A percentile compares a stretch with the other conserved stretches of the same genome.
These are phyloP conservation scores for Brienomyrus longianalis DNA, from an alignment of 2,113 vertebrate genomes.

Conservation along the genomic window DNA sequence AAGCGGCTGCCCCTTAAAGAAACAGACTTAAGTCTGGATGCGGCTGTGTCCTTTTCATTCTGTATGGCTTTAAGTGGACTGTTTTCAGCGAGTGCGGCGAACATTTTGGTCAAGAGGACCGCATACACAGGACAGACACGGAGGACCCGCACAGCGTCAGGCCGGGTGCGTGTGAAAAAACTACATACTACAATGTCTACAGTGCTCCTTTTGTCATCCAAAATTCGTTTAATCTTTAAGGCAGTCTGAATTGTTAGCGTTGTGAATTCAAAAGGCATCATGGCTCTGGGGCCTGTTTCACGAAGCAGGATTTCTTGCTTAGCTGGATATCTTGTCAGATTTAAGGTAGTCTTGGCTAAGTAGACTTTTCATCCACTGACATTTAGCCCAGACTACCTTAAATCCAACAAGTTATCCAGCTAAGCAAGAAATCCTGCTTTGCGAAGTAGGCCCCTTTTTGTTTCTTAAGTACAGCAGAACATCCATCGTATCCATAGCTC, in stretches of 20 bases:
- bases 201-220: conserved; percentile 62
- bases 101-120: not conserved
- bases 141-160: not conserved
- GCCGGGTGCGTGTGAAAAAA: conserved; percentile 29
- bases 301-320: no score
- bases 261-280: not conserved
- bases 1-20: not conserved
- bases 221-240: conserved; percentile 44
- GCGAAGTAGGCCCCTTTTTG: not conserved
- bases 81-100: not conserved
- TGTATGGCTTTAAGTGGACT: not conserved
- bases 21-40: not conserved
- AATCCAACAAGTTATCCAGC: no score
- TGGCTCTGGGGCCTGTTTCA: not conserved
- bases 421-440: no score
- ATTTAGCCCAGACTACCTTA: no score
- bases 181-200: conserved; percentile 47
- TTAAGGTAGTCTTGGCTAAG: no score
- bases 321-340: no score
- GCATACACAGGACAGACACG: not conserved
- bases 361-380: no score
- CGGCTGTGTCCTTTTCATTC: not conserved
- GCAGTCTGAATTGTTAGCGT: conserved; percentile 36
- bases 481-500: not conserved
- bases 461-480: not conserved